Evolutionary conservation across 2,113 vertebrate genomes (phyloP).

Genomic region (Felis chaus): DNA sequence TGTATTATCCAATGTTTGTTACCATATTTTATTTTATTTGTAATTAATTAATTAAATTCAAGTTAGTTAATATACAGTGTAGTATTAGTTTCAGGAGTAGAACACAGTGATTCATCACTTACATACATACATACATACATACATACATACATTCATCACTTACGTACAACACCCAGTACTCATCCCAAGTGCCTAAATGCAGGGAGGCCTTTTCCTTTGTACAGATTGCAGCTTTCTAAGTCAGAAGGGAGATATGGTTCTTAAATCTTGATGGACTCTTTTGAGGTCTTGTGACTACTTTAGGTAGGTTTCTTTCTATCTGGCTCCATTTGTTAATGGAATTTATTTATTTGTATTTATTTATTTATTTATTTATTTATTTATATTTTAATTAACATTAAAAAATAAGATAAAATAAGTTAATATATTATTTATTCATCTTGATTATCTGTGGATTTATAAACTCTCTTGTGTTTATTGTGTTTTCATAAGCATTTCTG

Average conservation of each 20-base stretch:
- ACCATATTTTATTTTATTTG: too few species aligned
- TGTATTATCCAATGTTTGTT: too few species aligned
- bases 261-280: neutral
- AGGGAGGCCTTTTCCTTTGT: neutral
- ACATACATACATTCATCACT: too few species aligned
- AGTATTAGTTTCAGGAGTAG: too few species aligned
- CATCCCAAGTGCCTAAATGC: neutral
- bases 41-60: too few species aligned
- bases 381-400: neutral
- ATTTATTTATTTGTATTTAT: neutral
- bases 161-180: too few species aligned
- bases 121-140: too few species aligned
- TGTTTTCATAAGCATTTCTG: neutral
- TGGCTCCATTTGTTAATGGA: neutral
- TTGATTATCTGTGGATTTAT: neutral
- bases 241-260: neutral
- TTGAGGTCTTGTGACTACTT: neutral
- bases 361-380: neutral
- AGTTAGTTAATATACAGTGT: too few species aligned
- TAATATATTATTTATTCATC: neutral
- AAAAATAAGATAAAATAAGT: neutral
- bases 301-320: neutral
- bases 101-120: too few species aligned
- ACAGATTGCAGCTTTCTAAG: neutral
- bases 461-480: neutral